Conservation (phyloP, 2,888 invertebrate species). For the Chloromyia formosa region DNA sequence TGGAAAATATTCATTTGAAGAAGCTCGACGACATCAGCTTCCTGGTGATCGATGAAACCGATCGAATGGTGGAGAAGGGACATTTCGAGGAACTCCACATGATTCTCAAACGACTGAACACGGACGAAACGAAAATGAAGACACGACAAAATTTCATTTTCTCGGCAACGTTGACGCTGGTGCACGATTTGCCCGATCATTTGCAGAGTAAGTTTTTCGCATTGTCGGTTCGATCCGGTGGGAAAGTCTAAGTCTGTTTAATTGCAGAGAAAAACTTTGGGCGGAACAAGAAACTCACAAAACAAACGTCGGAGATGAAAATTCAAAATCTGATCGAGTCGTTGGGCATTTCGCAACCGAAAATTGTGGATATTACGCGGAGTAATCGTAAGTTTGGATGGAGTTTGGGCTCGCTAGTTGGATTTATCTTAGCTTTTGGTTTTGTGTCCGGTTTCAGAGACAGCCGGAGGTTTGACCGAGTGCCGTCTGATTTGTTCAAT, state of each 20-base stretch:
- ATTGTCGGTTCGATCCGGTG: not conserved
- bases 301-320: constrained; percentile 79
- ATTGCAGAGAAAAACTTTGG: constrained; percentile 58
- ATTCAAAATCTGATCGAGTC: constrained; percentile 79
- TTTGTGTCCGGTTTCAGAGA: constrained; percentile 70
- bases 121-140: constrained; percentile 68
- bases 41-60: constrained; percentile 97
- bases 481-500: constrained; percentile 80
- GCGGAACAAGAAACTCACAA: constrained; percentile 65
- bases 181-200: constrained; percentile 84
- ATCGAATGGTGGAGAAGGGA: constrained; percentile 96
- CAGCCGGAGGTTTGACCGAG: constrained; percentile 85
- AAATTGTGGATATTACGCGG: constrained; percentile 91
- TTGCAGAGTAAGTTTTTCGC: constrained; percentile 66
- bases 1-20: constrained; percentile 79
- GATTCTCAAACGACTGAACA: constrained; percentile 82
- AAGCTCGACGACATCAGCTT: constrained; percentile 80
- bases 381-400: constrained; percentile 68
- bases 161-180: constrained; percentile 94
- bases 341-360: constrained; percentile 87
- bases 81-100: constrained; percentile 92
- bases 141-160: constrained; percentile 93
- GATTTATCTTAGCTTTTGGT: not conserved
- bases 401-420: not conserved
- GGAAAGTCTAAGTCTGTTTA: not conserved